Evolutionary conservation across 2,888 invertebrate genomes (phyloP), one percentile per base, ranked within the genome.

Genomic region (Diadegma fenestrale): DNA sequence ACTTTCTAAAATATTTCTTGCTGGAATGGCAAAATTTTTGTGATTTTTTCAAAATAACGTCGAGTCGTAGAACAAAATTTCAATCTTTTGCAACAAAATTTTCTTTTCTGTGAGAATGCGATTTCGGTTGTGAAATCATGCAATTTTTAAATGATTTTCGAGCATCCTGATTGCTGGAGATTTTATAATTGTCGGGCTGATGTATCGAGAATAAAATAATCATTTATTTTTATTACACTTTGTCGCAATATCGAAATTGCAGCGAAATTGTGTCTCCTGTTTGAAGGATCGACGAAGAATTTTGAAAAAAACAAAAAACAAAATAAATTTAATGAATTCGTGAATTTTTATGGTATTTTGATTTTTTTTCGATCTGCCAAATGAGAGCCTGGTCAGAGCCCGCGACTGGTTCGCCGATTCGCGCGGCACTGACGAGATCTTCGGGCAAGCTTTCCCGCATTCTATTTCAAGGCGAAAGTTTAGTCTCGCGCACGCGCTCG

Each of bases 401-500:
- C 86, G 79, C 88, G 89, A 81, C 77, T 66, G 76, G 80, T 87
- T 85, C 88, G 90, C 88, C 72, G 89, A 89, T 89, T 89, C 88
- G 88, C 90, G 89, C 90, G 88, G 82, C 83, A 91, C 91, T 91
- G 90, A 85, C 54, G 80, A 77, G 75, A 83, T 63, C 73, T 64
- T 66, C 85, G 69, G 79, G 75, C 71, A 85, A 85, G 80, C 79
- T 87, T 76, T 85, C 83, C 71, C 86, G 80, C 86, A 87, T 86
- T 88, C 87, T 87, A 87, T 86, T 88, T 87, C 85, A 86, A 88
- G 87, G 85, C 82, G 81, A 87, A 88, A 87, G 75, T 87, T 88
- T 85, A 69, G 76, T 71, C 78, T 79, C 88, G 91, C 91, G 90
- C 91, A 91, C 75, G 89, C 91, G 91, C 90, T 88, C 51, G 73